Percentiles rank a stretch among this genome's conserved stretches.
Evolutionary conservation across 2,113 vertebrate species (phyloP).

Genomic region (Hippocampus comes): DNA sequence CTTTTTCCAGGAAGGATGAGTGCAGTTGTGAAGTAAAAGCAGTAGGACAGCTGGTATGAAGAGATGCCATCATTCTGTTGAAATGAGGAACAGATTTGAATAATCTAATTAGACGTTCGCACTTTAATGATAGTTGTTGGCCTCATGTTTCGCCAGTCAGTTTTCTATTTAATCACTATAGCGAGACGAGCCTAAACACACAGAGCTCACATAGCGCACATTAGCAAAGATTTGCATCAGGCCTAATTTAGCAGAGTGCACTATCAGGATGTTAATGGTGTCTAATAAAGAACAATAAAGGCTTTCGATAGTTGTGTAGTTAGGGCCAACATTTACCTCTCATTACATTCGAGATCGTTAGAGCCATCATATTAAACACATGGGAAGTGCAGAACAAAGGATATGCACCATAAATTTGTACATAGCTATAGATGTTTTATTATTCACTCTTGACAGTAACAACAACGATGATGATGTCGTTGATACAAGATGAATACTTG

Average conservation of each 20-base stretch:
- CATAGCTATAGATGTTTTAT: not conserved
- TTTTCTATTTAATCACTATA: slow-evolving; percentile 44
- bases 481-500: not conserved
- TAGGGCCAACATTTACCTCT: slow-evolving; percentile 55
- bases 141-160: slow-evolving; percentile 32
- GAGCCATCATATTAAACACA: slow-evolving; percentile 58
- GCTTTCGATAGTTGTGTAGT: slow-evolving; percentile 45
- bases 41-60: slow-evolving; percentile 55
- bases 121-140: slow-evolving; percentile 30
- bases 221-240: slow-evolving; percentile 65
- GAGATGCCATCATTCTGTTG: slow-evolving; percentile 35
- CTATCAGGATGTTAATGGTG: slow-evolving; percentile 59
- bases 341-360: slow-evolving; percentile 57
- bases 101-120: slow-evolving; percentile 47
- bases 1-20: slow-evolving; percentile 17
- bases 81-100: slow-evolving; percentile 55
- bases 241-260: slow-evolving; percentile 60
- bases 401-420: slow-evolving; percentile 31
- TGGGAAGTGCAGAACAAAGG: slow-evolving; percentile 55
- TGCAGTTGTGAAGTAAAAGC: slow-evolving; percentile 40
- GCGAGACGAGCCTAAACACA: slow-evolving; percentile 55
- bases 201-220: slow-evolving; percentile 53
- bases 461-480: not conserved
- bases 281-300: slow-evolving; percentile 68
- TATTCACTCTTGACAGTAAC: not conserved